A percentile compares a stretch with the other conserved stretches of the same genome.
Conservation (phyloP, 2,113 vertebrate species). For the Rutilus rutilus region DNA sequence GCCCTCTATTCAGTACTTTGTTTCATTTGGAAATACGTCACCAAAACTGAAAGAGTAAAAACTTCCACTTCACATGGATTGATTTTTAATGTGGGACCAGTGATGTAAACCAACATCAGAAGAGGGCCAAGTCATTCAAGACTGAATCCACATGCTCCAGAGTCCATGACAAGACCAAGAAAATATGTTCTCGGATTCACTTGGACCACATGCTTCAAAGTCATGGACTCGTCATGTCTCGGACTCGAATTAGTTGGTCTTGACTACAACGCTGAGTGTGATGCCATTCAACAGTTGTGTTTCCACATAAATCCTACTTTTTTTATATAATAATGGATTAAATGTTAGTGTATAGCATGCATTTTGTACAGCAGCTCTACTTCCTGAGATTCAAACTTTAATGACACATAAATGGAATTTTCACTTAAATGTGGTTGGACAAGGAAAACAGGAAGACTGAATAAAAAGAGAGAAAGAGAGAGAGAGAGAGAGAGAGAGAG, state of each 20-base stretch:
- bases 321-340: conserved; percentile 74
- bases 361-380: conserved; percentile 68
- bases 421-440: conserved; percentile 64
- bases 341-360: conserved; percentile 58
- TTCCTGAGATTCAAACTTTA: conserved; percentile 70
- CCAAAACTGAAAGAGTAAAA: not conserved
- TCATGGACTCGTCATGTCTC: not conserved
- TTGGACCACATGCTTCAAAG: not conserved
- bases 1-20: not conserved
- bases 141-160: not conserved
- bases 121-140: not conserved
- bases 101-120: not conserved
- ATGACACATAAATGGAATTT: conserved; percentile 59
- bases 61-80: not conserved
- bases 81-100: not conserved
- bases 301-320: conserved; percentile 25
- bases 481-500: conserved; percentile 53
- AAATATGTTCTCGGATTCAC: not conserved
- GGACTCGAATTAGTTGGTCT: not conserved
- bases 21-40: not conserved
- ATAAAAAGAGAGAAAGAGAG: conserved; percentile 42
- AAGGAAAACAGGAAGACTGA: conserved; percentile 16
- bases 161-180: not conserved
- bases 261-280: not conserved
- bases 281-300: conserved; percentile 16